Evolutionary conservation across 2,888 invertebrate genomes (phyloP), one percentile per base, ranked within the genome.

Genomic region (Drosophila pegasa): DNA sequence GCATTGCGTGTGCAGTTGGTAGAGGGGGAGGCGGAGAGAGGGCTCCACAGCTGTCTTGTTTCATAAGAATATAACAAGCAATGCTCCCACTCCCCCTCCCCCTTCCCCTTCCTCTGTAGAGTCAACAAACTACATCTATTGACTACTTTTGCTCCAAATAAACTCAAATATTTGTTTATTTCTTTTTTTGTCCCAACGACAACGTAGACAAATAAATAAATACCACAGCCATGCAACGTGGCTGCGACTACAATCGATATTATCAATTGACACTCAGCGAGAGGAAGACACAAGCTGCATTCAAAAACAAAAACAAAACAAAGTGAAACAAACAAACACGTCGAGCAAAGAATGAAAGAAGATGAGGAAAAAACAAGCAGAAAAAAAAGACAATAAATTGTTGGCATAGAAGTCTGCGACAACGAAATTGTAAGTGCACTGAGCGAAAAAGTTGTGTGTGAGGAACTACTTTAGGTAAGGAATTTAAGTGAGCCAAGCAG

Each of bases 111-210:
- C 2, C 16, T 1, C 33, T 56, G 25, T 33, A 33, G 45, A 45
- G 47, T 45, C 47, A 33, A 31, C 22, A 43, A 6, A 33, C 33
- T 41, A 29, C 50, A 29, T 12, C 2, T 56, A 51, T 58, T 76
- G 66, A 51, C 51, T 20, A 56, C 41, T 14, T 76, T 71, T 71
- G 72, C 43, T 66, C 38, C 47, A 71, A 51, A 76, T 74, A 54
- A 65, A 57, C 56, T 35, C 16, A 20, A 22, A 35, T 58, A 56
- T 68, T 56, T 68, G 52, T 41, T 65, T 33, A 25, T 29, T 33
- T 41, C 45, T 35, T 29, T 41, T 43, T 20, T 61, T 76, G 72
- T 67, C 67, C 48, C 72, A 67, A 75, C 56, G 20, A 61, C 40
- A 58, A 54, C 2, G 18, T 12, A 16, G 37, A 14, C 68, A 45